Percentiles rank a stretch among this genome's conserved stretches.
Conservation (phyloP, 2,797 vertebrate species). For the Nannoperca australis region DNA sequence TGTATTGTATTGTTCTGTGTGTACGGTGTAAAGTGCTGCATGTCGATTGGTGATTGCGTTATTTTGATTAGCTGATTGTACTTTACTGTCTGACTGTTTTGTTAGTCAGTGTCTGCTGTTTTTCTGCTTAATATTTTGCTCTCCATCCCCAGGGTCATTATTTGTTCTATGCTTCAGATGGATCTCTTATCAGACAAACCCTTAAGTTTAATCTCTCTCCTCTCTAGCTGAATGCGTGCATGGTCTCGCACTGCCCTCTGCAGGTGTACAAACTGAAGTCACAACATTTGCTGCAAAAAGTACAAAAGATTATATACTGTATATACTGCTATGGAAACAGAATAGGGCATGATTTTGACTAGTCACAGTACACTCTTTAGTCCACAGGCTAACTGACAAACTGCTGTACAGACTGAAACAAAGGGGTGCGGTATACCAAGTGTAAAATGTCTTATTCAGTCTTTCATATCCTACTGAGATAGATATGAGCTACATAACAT, state of each 20-base stretch:
- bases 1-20: neutral
- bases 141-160: constrained; percentile 47
- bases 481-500: neutral
- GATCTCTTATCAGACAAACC: constrained; percentile 40
- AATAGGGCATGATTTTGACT: neutral
- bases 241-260: constrained; percentile 78
- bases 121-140: constrained; percentile 17
- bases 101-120: constrained; percentile 34
- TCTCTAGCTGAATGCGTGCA: neutral
- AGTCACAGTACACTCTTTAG: neutral
- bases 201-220: neutral
- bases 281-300: constrained; percentile 10
- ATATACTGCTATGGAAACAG: neutral
- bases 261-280: constrained; percentile 22
- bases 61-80: constrained; percentile 30
- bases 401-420: neutral
- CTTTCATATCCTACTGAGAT: neutral
- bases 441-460: neutral
- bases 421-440: neutral
- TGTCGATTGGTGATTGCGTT: constrained; percentile 13
- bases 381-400: neutral
- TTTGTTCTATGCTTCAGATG: constrained; percentile 45
- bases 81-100: constrained; percentile 12
- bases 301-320: neutral
- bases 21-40: neutral